Evolutionary conservation across 1,140 invertebrate genomes (phyloP).

Genomic region (Drosophila tropicalis): DNA sequence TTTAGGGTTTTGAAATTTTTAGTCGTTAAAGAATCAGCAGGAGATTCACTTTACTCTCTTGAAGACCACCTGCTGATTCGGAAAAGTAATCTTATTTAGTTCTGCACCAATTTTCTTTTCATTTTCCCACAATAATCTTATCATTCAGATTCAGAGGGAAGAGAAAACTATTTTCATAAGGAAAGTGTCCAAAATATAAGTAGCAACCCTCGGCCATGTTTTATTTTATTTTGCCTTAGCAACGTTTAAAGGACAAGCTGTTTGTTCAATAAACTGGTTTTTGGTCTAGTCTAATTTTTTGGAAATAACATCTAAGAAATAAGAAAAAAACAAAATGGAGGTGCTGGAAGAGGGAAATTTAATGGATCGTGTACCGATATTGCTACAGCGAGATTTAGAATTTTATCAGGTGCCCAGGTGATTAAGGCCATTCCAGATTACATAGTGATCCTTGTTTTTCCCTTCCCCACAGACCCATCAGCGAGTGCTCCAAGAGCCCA

Average conservation of each 20-base stretch:
- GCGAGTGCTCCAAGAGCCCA: conserved; percentile 89
- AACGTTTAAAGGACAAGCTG: conserved; percentile 32
- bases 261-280: conserved; percentile 45
- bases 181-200: not conserved
- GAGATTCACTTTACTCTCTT: too few species aligned
- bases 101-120: too few species aligned
- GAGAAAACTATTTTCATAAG: not conserved
- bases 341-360: conserved; percentile 93
- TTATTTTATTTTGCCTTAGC: conserved; percentile 32
- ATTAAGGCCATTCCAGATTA: too few species aligned
- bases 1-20: too few species aligned
- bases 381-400: conserved; percentile 90
- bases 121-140: too few species aligned
- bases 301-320: not conserved
- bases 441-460: too few species aligned
- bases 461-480: conserved; percentile 86
- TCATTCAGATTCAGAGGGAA: too few species aligned
- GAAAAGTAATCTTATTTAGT: too few species aligned
- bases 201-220: not conserved
- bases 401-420: conserved; percentile 88
- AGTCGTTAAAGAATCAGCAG: too few species aligned
- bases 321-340: conserved; percentile 85
- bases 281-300: too few species aligned
- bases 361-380: conserved; percentile 91
- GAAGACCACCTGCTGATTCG: too few species aligned